A percentile compares a stretch with the other conserved stretches of the same genome.
Conservation (phyloP, 2,888 invertebrate genomes). For the Morpho helenor region DNA sequence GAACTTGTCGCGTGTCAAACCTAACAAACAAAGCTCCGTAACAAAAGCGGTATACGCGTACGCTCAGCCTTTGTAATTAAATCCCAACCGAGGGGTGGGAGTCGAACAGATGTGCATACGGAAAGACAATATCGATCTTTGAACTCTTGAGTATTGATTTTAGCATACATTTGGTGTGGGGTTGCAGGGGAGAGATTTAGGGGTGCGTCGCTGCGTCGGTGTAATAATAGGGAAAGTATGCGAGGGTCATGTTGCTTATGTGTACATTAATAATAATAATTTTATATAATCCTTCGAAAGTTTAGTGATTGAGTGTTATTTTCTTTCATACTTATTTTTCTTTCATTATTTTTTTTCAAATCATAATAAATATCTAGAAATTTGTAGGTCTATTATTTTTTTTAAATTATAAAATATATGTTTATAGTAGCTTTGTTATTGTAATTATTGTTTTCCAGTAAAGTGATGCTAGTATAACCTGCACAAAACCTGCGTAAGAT, state of each 20-base stretch:
- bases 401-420: no score
- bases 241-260: constrained; percentile 1
- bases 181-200: constrained; percentile 35
- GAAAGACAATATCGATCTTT: constrained; percentile 70
- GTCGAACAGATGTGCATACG: constrained; percentile 53
- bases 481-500: no score
- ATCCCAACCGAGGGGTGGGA: constrained; percentile 23
- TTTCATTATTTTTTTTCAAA: no score
- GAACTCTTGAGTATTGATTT: constrained; percentile 58
- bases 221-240: constrained; percentile 2
- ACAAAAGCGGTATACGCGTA: constrained; percentile 1
- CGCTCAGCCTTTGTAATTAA: constrained; percentile 4
- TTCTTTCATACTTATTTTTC: no score
- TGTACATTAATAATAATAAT: no score
- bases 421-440: no score
- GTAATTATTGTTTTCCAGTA: no score
- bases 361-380: no score
- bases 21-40: neutral
- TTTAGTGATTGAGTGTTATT: no score
- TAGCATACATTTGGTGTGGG: constrained; percentile 40
- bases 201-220: constrained; percentile 2
- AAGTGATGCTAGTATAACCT: no score
- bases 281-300: no score
- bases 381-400: no score
- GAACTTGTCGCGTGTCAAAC: constrained; percentile 4